phyloP scores from a whole-genome alignment of 2,888 invertebrate species.

The Pteria penguin region DNA sequence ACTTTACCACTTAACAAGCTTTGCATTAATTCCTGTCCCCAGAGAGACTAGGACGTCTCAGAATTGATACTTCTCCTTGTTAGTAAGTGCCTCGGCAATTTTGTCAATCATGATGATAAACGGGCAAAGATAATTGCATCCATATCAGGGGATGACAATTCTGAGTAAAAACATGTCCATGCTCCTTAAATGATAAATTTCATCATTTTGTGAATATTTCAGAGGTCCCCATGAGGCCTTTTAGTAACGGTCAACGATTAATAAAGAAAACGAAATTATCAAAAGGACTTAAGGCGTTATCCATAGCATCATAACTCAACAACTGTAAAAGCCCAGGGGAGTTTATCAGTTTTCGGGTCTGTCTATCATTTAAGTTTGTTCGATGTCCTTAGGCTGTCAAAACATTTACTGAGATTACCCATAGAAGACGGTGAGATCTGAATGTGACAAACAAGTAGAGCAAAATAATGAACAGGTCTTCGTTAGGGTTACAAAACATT shows the following conservation, averaged over 20 bases:
- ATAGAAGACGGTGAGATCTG: too few relatives aligned
- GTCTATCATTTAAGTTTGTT: too few relatives aligned
- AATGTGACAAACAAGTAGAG: too few relatives aligned
- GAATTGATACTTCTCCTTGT: conserved; percentile 4
- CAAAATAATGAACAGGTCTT: too few relatives aligned
- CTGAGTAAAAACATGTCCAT: background rate
- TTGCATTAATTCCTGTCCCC: conserved; percentile 14
- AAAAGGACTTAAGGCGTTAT: background rate
- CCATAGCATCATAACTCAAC: background rate
- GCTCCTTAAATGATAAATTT: conserved; percentile 20
- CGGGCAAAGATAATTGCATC: conserved; percentile 28
- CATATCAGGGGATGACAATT: conserved; percentile 24
- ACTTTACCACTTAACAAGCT: conserved; percentile 16
- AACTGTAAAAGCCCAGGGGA: background rate
- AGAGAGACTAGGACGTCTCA: background rate
- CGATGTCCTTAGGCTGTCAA: too few relatives aligned
- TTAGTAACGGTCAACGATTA: conserved; percentile 4
- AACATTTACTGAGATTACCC: too few relatives aligned
- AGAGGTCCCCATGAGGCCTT: conserved; percentile 3
- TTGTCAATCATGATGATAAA: conserved; percentile 29
- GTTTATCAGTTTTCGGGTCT: too few relatives aligned
- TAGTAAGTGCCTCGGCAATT: conserved; percentile 26
- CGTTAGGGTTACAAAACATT: too few relatives aligned
- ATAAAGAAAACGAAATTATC: background rate
- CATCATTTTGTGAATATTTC: conserved; percentile 27